Conservation (phyloP, 2,888 invertebrate species). For the Philaethria dido region DNA sequence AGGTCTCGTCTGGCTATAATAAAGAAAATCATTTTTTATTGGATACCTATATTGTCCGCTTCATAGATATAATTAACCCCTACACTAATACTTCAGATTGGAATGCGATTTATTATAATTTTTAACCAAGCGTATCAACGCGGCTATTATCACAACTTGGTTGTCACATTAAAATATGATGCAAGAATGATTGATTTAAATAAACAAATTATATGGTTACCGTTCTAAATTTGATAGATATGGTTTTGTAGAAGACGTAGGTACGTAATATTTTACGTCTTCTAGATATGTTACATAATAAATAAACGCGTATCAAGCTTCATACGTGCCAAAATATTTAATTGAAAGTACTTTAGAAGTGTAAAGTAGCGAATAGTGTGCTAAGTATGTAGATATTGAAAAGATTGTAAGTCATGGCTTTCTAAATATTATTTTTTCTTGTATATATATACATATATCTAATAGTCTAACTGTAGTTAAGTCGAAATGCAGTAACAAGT, state of each 20-base stretch:
- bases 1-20: no score
- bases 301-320: not conserved
- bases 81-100: not conserved
- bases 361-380: no score
- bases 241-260: not conserved
- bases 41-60: no score
- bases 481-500: no score
- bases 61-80: not conserved
- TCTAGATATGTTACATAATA: not conserved
- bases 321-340: slow-evolving; percentile 3
- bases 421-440: no score
- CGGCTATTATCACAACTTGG: not conserved
- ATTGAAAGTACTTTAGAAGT: not conserved
- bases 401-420: no score
- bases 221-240: not conserved
- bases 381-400: no score
- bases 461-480: no score
- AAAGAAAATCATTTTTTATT: no score
- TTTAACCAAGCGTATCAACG: not conserved
- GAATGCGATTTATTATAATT: slow-evolving; percentile 19
- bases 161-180: not conserved
- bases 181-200: not conserved
- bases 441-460: not conserved
- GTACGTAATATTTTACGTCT: not conserved
- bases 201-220: not conserved